These are phyloP conservation scores for Condylura cristata DNA, from an alignment of 2,113 vertebrate species.

Conservation along the genomic window DNA sequence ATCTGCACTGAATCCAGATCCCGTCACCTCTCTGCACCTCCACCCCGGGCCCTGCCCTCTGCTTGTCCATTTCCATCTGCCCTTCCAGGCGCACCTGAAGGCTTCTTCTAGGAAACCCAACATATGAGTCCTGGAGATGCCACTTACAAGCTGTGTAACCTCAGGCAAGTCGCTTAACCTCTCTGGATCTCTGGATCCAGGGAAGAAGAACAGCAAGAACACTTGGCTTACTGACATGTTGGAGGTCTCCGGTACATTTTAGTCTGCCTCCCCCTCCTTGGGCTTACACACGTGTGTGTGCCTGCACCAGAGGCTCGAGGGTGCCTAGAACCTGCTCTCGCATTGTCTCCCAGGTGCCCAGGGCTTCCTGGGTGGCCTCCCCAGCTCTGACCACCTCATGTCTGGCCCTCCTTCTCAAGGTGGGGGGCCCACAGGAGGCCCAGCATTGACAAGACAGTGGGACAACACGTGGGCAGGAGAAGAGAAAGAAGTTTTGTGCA, in stretches of 20 bases:
- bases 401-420: not conserved
- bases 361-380: not conserved
- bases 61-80: not conserved
- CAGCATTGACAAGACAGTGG: too few species aligned
- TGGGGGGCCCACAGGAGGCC: not conserved
- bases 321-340: not conserved
- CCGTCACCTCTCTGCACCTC: too few species aligned
- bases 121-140: not conserved
- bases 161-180: not conserved
- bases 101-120: not conserved
- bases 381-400: too few species aligned
- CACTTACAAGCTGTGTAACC: not conserved
- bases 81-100: not conserved
- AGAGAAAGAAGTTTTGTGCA: not conserved
- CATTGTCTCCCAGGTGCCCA: not conserved
- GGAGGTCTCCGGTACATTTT: not conserved
- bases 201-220: not conserved
- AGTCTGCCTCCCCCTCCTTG: not conserved
- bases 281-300: fast-evolving
- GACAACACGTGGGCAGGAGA: not conserved
- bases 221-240: fast-evolving
- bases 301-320: not conserved
- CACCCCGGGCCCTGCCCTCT: not conserved
- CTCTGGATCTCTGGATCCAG: not conserved
- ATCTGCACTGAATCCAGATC: not conserved